phyloP scores from a whole-genome alignment of 2,797 vertebrate genomes.

The Manis pentadactyla region DNA sequence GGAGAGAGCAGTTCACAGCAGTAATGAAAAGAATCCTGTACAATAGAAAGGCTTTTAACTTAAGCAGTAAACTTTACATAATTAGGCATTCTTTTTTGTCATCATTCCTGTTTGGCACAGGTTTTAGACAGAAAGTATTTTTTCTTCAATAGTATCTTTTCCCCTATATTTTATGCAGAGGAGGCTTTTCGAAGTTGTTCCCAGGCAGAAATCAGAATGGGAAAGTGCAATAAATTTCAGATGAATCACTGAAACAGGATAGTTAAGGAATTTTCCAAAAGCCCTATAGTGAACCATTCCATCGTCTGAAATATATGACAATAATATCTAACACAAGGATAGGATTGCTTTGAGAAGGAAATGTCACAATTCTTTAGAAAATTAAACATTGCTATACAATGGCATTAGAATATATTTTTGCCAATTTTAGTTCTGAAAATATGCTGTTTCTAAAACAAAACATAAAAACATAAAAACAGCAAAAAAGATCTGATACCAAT shows the following conservation, averaged over 20 bases:
- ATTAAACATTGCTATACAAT: background rate
- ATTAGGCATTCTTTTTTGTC: slow-evolving; percentile 71
- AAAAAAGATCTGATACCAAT: background rate
- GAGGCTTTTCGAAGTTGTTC: background rate
- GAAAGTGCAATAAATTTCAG: background rate
- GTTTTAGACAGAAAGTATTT: slow-evolving; percentile 65
- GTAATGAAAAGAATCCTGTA: slow-evolving; percentile 79
- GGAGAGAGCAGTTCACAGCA: slow-evolving; percentile 64
- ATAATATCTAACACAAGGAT: background rate
- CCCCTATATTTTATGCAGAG: background rate
- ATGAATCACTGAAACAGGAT: background rate
- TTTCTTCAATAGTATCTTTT: slow-evolving; percentile 6
- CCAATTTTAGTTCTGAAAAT: slow-evolving; percentile 25
- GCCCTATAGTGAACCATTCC: background rate
- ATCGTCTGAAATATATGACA: background rate
- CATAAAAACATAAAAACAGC: background rate
- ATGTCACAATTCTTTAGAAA: background rate
- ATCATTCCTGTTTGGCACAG: slow-evolving; percentile 31
- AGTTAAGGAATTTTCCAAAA: background rate
- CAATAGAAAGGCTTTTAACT: slow-evolving; percentile 79
- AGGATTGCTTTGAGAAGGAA: slow-evolving; percentile 5
- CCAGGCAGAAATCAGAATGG: background rate
- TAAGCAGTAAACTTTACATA: slow-evolving; percentile 78
- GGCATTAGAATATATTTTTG: background rate
- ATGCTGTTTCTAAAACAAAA: slow-evolving; percentile 40